Evolutionary conservation across 2,797 vertebrate genomes (phyloP), one percentile per base, ranked within the genome.

Genomic region (Lacerta bilineata): DNA sequence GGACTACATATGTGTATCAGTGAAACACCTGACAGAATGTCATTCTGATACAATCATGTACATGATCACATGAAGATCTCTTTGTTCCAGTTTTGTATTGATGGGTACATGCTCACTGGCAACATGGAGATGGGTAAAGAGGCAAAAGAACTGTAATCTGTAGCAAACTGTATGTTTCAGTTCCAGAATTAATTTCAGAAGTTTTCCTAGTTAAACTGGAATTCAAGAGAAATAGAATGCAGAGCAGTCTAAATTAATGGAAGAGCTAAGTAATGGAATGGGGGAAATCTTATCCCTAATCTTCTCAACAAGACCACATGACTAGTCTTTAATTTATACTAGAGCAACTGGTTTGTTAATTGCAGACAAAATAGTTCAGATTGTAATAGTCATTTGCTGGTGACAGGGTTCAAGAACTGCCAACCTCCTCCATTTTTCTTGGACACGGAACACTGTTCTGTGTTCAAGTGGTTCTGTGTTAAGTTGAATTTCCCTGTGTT

Each of bases 161-260:
- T 83, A 71, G 15, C 29, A 80, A 87, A 59, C 25, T 17, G 1
- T 36, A 6, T 36, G 6, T 2, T 80, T 81, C 55, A 43, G 2
- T 43, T 87, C 39, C 41, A 50, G 11, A 10, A 6, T 82, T 46
- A 76, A 43, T 75, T 86, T 78, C 71, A 64, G 27, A 82, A 82
- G 36, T 43, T 64, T 20, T 74, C 71, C 29, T 64, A 74, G 27
- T 59, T 80, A 33, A 74, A 46, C 29, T 33, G 20, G 50, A 81
- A 61, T 87, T n/a, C 43, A 29, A 43, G 43, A 59, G 33, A 25
- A 46, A 33, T 33, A 13, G 43, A 46, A 83, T 20, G 23, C 0
- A 50, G 39, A n/a, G 13, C 39, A 33, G 20, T 83, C 15, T 76
- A 39, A 64, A 76, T 13, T 15, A 8, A 46, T 66, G 66, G 36